A percentile compares a stretch with the other conserved stretches of the same genome.
Evolutionary conservation across 2,888 invertebrate species (phyloP).

Genomic region (Rhyacophila evoluta): DNA sequence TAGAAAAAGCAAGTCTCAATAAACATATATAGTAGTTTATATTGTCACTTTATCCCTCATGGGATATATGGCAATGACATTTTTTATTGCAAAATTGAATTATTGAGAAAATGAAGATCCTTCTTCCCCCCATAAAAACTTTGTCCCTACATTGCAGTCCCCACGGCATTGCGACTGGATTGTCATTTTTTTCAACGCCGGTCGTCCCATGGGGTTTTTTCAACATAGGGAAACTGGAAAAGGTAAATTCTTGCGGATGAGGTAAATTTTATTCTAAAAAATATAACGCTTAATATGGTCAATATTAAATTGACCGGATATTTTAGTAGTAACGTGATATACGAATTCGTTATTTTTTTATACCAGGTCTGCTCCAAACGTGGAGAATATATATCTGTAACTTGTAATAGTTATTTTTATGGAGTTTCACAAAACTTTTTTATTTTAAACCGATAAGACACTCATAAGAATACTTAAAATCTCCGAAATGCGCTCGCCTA

Average conservation of each 20-base stretch:
- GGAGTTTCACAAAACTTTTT: no score
- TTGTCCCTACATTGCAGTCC: neutral
- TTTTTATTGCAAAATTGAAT: conserved; percentile 19
- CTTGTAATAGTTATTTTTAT: no score
- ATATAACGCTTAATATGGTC: neutral
- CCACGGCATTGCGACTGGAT: neutral
- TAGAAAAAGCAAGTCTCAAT: neutral
- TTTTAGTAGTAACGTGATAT: no score
- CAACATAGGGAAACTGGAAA: neutral
- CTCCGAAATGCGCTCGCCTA: no score
- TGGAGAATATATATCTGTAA: no score
- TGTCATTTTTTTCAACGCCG: conserved; percentile 9
- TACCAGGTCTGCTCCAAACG: no score
- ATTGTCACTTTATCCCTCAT: neutral
- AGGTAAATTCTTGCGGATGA: neutral
- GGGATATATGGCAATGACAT: neutral
- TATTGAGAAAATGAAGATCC: conserved; percentile 17
- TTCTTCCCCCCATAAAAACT: neutral
- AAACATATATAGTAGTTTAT: neutral
- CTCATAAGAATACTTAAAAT: no score
- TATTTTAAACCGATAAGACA: no score
- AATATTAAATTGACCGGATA: no score
- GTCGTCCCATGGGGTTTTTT: neutral
- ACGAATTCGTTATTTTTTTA: no score
- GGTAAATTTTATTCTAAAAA: neutral